Conservation (phyloP, 1,140 invertebrate species). For the Cryptotermes secundus region DNA sequence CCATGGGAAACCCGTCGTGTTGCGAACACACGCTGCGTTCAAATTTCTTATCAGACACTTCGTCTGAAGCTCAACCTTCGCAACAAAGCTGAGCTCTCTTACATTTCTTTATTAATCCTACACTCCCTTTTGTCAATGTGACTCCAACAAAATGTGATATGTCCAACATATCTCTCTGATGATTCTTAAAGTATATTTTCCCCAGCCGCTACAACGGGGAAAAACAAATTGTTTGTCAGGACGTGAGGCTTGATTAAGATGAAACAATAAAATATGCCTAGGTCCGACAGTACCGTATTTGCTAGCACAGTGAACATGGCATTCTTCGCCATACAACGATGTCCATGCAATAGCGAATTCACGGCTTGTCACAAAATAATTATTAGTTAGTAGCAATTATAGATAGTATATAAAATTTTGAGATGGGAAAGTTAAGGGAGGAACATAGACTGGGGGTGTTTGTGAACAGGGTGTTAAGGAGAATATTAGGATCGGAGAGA, state of each 20-base stretch:
- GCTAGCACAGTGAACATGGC: background rate
- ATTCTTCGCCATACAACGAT: background rate
- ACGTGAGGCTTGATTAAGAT: background rate
- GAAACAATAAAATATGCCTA: background rate
- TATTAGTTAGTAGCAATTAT: too few relatives aligned
- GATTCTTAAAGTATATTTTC: background rate
- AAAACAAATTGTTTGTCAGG: background rate
- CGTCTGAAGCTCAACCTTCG: background rate
- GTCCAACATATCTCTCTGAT: background rate
- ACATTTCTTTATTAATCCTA: background rate
- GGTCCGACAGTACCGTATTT: background rate
- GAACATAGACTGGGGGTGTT: too few relatives aligned
- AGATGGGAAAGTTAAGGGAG: too few relatives aligned
- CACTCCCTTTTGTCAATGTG: background rate
- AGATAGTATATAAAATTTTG: too few relatives aligned
- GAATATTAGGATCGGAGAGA: too few relatives aligned
- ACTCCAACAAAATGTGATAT: background rate
- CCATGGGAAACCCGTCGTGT: conserved; percentile 6
- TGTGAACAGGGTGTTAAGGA: too few relatives aligned
- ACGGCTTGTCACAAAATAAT: too few relatives aligned
- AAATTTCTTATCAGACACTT: background rate
- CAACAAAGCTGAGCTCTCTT: background rate
- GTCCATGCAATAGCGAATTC: background rate
- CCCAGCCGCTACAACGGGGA: background rate
- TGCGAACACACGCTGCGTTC: background rate